Percentiles rank a stretch among this genome's conserved stretches.
phyloP scores from a whole-genome alignment of 2,888 invertebrate species.

The Drosophila siamana region DNA sequence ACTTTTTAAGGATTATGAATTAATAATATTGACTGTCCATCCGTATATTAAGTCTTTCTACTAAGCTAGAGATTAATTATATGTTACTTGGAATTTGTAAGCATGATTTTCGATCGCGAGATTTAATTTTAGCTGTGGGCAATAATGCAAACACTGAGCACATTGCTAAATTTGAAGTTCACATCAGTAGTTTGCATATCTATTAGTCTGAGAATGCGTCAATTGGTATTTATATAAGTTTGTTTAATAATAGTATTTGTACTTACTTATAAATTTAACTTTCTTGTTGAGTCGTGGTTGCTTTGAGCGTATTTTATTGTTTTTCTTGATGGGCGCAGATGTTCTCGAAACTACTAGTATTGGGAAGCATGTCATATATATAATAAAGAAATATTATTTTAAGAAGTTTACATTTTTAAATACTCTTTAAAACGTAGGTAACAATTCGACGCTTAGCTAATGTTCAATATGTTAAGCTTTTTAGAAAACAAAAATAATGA shows the following conservation, averaged over 20 bases:
- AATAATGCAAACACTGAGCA: too few species aligned
- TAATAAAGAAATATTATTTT: conserved; percentile 15
- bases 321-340: conserved; percentile 92
- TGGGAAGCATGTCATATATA: conserved; percentile 45
- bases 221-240: conserved; percentile 1
- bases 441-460: conserved; percentile 54
- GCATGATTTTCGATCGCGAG: too few species aligned
- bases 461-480: not conserved
- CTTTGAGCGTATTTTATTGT: conserved; percentile 92
- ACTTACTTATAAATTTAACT: conserved; percentile 96
- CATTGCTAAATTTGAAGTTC: too few species aligned
- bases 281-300: conserved; percentile 91
- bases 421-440: conserved; percentile 42
- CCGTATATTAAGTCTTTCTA: too few species aligned
- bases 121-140: too few species aligned
- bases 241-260: conserved; percentile 57
- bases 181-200: too few species aligned
- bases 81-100: too few species aligned
- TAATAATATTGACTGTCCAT: too few species aligned
- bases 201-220: conserved; percentile 22
- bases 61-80: too few species aligned
- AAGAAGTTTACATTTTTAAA: conserved; percentile 10
- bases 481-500: not conserved
- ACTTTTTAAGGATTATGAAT: too few species aligned
- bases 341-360: conserved; percentile 84